Evolutionary conservation across 2,888 invertebrate species (phyloP), one percentile per base, ranked within the genome.

Genomic region (Sussaba pulchella): DNA sequence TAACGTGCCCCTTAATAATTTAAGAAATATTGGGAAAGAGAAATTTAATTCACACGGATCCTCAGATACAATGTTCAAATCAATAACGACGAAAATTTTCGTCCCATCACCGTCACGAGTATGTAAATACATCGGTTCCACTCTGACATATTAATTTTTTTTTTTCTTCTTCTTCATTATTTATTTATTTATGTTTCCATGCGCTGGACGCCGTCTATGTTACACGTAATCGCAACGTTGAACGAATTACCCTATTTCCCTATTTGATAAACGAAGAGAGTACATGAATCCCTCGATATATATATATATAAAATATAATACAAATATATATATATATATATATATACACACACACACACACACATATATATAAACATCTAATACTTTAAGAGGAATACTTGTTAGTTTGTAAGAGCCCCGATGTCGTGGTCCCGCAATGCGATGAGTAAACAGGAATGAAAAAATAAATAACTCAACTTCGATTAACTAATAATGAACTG

Each of bases 131-230:
- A 87, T 86, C 81, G 85, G 86, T 86, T 88, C 86, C 76, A n/a
- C n/a, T 64, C 31, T 66, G 19, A 36, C 59, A 24, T n/a, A 54
- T 59, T 19, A 39, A n/a, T n/a, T 72, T 31, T 21, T 26, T 26
- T 63, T 67, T 69, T 72, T 66, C 66, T 70, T 77, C 59, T 74
- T 43, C 64, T 77, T 52, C 57, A 87, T 89, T 77, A 89, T 89
- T 90, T 89, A 90, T 90, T 90, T 90, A 89, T 89, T 90, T 89
- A 89, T 89, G 88, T 89, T 89, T 89, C 87, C 86, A 89, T 89
- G 90, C 91, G 91, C 91, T 91, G 91, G 91, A 89, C 91, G 91
- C n/a, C 89, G 88, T 89, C 84, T 85, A 88, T 87, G 86, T 88
- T 88, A 87, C 87, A 79, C 81, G 69, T 81, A 71, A 81, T 87